Conservation (phyloP, 1,140 invertebrate genomes). For the Paraescarpia echinospica region DNA sequence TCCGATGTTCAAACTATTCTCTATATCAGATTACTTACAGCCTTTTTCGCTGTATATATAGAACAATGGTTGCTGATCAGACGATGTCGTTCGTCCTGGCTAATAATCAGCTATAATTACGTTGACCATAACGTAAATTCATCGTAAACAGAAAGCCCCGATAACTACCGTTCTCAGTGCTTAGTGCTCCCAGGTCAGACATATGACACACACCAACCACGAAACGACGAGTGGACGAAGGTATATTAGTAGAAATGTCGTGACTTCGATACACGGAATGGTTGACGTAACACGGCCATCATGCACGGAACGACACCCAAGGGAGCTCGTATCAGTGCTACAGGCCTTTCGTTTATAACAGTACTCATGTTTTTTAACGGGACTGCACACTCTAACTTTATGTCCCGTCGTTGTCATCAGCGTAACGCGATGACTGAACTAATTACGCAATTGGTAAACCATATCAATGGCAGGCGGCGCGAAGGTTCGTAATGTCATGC, state of each 20-base stretch:
- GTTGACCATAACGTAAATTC: neutral
- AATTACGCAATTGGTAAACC: neutral
- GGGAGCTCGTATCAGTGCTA: neutral
- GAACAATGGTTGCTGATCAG: neutral
- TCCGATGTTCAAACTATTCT: too few species aligned
- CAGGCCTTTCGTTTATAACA: neutral
- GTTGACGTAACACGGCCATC: neutral
- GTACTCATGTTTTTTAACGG: neutral
- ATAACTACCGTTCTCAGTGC: neutral
- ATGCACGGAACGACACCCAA: neutral
- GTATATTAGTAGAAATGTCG: neutral
- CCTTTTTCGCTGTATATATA: too few species aligned
- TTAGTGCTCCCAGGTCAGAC: neutral
- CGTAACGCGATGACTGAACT: neutral
- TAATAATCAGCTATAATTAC: neutral
- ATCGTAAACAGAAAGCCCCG: neutral
- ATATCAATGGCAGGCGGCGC: neutral
- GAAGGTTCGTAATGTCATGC: neutral
- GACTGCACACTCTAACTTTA: neutral
- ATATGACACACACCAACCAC: neutral
- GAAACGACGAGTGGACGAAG: neutral
- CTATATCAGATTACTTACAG: too few species aligned
- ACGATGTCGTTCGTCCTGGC: neutral
- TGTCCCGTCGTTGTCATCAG: neutral
- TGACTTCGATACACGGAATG: neutral